Percentiles rank a stretch among this genome's conserved stretches.
Evolutionary conservation across 2,113 vertebrate genomes (phyloP).

Genomic region (Psephotus haematonotus): DNA sequence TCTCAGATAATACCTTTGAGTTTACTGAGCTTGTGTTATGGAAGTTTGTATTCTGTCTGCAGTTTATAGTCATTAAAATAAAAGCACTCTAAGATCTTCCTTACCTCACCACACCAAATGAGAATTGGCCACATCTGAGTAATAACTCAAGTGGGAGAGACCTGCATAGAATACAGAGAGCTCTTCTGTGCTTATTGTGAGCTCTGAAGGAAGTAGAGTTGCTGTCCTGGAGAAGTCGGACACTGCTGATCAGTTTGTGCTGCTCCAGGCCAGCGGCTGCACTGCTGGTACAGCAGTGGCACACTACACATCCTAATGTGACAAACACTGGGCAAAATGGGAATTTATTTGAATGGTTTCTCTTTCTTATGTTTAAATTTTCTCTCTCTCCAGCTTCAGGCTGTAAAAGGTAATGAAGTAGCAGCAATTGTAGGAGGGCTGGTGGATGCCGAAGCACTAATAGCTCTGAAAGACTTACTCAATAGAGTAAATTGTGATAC

Average conservation of each 20-base stretch:
- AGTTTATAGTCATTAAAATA: neutral
- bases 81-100: neutral
- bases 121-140: neutral
- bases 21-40: neutral
- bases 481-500: constrained; percentile 90
- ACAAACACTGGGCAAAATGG: neutral
- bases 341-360: neutral
- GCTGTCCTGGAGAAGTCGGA: neutral
- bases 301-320: neutral
- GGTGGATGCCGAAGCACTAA: constrained; percentile 91
- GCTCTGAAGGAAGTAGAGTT: neutral
- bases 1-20: neutral
- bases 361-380: neutral
- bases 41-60: neutral
- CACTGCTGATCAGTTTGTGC: neutral
- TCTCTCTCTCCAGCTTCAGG: constrained; percentile 82
- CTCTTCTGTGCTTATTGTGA: neutral
- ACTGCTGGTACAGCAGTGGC: neutral
- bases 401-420: constrained; percentile 81
- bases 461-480: constrained; percentile 92
- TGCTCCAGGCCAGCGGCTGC: accelerated
- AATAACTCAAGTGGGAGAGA: neutral
- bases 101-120: neutral
- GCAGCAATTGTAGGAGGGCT: constrained; percentile 92
- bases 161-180: neutral